Percentiles rank a stretch among this genome's conserved stretches.
phyloP scores from a whole-genome alignment of 2,113 vertebrate genomes.

The Chelonoidis abingdonii region DNA sequence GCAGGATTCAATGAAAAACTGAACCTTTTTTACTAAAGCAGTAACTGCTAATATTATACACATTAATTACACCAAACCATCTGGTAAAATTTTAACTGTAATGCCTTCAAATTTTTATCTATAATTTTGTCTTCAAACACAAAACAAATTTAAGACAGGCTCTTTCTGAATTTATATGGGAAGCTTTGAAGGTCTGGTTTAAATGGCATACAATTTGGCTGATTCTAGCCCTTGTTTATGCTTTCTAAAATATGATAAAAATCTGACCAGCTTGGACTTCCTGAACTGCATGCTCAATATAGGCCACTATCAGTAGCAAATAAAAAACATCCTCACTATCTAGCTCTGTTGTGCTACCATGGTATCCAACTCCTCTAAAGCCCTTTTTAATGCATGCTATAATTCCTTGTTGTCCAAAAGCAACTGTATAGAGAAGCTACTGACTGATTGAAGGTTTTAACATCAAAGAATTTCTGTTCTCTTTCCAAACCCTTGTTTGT shows the following conservation, averaged over 20 bases:
- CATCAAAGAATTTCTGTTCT: background rate
- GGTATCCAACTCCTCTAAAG: background rate
- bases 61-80: fast-evolving
- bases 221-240: background rate
- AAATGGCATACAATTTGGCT: background rate
- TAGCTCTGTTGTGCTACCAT: background rate
- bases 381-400: fast-evolving
- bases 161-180: background rate
- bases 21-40: background rate
- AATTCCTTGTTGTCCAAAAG: background rate
- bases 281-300: background rate
- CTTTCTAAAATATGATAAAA: background rate
- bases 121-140: background rate
- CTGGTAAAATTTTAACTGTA: too few relatives aligned
- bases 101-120: too few relatives aligned
- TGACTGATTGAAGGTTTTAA: background rate
- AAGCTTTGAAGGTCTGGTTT: background rate
- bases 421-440: background rate
- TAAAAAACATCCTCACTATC: background rate
- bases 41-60: background rate
- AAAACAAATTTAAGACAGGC: fast-evolving
- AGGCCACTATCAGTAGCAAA: background rate
- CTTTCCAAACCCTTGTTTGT: background rate
- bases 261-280: background rate
- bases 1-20: background rate